A percentile compares a stretch with the other conserved stretches of the same genome.
These are phyloP conservation scores for Epirrita christyi DNA, from an alignment of 2,888 invertebrate species.

Conservation along the genomic window DNA sequence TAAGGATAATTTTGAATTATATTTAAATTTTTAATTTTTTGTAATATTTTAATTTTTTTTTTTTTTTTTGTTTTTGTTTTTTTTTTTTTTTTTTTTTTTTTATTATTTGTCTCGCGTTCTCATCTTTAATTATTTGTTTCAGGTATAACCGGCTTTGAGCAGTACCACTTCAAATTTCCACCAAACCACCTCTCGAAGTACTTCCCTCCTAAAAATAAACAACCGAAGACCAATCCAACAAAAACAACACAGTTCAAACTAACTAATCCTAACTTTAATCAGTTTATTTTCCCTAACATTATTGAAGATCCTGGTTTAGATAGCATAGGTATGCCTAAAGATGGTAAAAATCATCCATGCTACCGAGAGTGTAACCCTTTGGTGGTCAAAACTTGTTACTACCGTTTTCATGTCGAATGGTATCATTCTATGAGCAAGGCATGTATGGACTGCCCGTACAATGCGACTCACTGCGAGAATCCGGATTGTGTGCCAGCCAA, in stretches of 20 bases:
- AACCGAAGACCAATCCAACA: background rate
- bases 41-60: no score
- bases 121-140: slow-evolving; percentile 3
- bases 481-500: slow-evolving; percentile 32
- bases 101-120: no score
- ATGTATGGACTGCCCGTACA: slow-evolving; percentile 90
- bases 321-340: slow-evolving; percentile 20
- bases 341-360: slow-evolving; percentile 33
- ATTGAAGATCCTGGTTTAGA: slow-evolving; percentile 21
- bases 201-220: background rate
- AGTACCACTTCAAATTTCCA: background rate
- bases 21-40: no score
- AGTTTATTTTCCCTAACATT: no score
- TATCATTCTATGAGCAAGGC: slow-evolving; percentile 67
- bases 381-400: slow-evolving; percentile 25
- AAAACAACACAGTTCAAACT: background rate
- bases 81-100: no score
- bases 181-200: background rate
- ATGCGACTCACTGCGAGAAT: slow-evolving; percentile 77
- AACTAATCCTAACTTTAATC: background rate
- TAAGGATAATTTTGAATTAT: no score
- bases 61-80: no score
- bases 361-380: slow-evolving; percentile 23
- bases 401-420: slow-evolving; percentile 32
- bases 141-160: slow-evolving; percentile 20